A percentile compares a stretch with the other conserved stretches of the same genome.
Evolutionary conservation across 2,797 vertebrate genomes (phyloP).

Genomic region (Propithecus deckenii): DNA sequence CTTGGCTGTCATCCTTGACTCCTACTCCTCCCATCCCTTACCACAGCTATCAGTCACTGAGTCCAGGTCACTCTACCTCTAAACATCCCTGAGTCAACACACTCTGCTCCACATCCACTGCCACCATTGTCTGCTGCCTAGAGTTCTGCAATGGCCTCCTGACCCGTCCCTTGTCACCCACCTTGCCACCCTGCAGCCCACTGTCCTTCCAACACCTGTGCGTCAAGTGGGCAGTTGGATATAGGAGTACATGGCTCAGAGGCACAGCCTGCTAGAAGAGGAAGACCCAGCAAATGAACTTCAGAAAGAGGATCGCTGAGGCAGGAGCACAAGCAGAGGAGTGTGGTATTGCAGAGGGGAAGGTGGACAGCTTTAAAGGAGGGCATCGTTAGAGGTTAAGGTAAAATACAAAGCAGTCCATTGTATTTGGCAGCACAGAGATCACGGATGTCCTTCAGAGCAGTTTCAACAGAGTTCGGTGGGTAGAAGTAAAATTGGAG

Average conservation of each 20-base stretch:
- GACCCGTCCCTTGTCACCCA: not conserved
- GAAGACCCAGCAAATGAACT: not conserved
- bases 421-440: not conserved
- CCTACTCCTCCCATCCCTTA: not conserved
- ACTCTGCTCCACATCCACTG: not conserved
- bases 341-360: not conserved
- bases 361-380: not conserved
- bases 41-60: not conserved
- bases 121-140: not conserved
- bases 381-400: not conserved
- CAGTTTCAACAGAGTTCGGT: not conserved
- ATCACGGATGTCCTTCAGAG: not conserved
- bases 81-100: not conserved
- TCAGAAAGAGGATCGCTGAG: not conserved
- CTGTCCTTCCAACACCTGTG: not conserved
- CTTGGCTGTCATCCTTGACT: not conserved
- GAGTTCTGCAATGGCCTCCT: not conserved
- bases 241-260: not conserved
- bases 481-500: not conserved
- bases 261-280: not conserved
- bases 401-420: not conserved
- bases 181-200: not conserved
- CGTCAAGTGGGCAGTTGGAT: not conserved
- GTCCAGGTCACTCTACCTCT: not conserved
- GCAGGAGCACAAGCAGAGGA: not conserved